Percentiles rank a stretch among this genome's conserved stretches.
Evolutionary conservation across 2,113 vertebrate genomes (phyloP).

Genomic region (Nematolebias whitei): DNA sequence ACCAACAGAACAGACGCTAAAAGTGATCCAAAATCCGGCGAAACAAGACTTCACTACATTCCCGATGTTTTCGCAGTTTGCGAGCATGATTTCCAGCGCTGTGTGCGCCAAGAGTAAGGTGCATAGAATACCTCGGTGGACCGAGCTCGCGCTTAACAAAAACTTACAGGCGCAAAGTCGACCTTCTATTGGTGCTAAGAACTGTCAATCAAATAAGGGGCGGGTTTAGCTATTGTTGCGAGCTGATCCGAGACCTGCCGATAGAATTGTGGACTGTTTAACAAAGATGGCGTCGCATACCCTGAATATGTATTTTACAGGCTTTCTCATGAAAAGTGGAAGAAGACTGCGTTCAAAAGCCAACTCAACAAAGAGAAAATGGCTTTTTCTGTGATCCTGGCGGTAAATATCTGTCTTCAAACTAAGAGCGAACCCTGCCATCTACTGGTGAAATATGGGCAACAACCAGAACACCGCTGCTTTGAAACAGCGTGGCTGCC

Average conservation of each 20-base stretch:
- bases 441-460: conserved; percentile 35
- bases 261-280: not conserved
- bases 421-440: conserved; percentile 29
- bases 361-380: not conserved
- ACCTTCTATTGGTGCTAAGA: conserved; percentile 52
- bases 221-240: conserved; percentile 2
- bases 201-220: conserved; percentile 61
- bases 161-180: conserved; percentile 18
- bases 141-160: conserved; percentile 24
- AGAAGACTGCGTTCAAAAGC: not conserved
- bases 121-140: conserved; percentile 33
- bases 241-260: conserved; percentile 40
- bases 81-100: conserved; percentile 68
- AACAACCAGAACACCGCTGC: conserved; percentile 41
- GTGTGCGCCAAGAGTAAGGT: conserved; percentile 25
- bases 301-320: not conserved
- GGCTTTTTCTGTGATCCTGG: not conserved
- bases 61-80: conserved; percentile 34
- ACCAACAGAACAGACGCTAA: conserved; percentile 41
- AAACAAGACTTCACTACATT: conserved; percentile 55
- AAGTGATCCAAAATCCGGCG: conserved; percentile 54
- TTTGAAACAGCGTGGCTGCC: not conserved
- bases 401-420: not conserved
- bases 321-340: not conserved
- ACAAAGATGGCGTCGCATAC: not conserved